These are phyloP conservation scores for Oncorhynchus keta DNA, from an alignment of 2,113 vertebrate genomes.

Conservation along the genomic window DNA sequence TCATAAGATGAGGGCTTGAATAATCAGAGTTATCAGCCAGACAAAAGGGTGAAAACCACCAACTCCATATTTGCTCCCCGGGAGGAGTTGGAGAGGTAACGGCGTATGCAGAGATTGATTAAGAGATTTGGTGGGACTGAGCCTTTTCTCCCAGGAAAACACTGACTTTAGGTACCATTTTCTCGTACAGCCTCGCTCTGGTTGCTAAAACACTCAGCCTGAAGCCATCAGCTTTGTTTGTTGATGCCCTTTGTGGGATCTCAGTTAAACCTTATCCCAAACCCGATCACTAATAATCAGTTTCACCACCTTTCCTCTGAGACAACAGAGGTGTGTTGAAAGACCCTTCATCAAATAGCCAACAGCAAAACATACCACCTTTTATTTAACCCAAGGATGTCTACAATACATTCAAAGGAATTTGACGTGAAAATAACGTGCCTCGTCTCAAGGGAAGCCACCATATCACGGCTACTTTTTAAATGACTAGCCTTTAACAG, in stretches of 20 bases:
- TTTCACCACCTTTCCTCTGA: conserved; percentile 5
- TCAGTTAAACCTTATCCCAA: conserved; percentile 4
- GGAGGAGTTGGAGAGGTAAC: background rate
- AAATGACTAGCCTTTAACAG: background rate
- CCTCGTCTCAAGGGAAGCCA: background rate
- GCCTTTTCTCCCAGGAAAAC: background rate
- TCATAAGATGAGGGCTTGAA: background rate
- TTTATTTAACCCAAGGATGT: conserved; percentile 12
- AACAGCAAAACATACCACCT: too few species aligned
- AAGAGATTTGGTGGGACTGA: background rate
- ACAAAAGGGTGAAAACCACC: background rate
- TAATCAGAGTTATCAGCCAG: background rate
- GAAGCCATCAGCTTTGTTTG: conserved; percentile 13
- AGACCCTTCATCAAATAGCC: conserved; percentile 14
- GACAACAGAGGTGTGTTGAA: conserved; percentile 16
- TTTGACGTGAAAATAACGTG: conserved; percentile 26
- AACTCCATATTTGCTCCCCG: too few species aligned
- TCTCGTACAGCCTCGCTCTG: background rate
- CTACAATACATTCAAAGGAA: conserved; percentile 19
- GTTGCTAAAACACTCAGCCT: background rate
- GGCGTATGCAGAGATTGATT: background rate
- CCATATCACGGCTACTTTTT: background rate
- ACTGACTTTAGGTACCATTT: background rate
- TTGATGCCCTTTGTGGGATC: conserved; percentile 9
- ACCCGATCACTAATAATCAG: conserved; percentile 4